Evolutionary conservation across 2,113 vertebrate species (phyloP), one percentile per base, ranked within the genome.

Genomic region (Xyliphius kryptos): DNA sequence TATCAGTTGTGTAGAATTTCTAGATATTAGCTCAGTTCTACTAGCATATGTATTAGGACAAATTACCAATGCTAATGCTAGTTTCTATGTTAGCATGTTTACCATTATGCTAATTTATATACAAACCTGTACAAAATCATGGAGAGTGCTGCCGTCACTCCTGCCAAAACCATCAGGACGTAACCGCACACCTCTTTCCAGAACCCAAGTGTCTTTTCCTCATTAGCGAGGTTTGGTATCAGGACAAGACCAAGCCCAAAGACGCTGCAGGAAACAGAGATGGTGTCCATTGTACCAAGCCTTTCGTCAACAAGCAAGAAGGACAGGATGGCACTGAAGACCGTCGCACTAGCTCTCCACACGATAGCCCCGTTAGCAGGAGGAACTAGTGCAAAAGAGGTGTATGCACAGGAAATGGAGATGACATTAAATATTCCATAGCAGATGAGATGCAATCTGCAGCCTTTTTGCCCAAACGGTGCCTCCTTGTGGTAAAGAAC

Each of bases 121-220:
- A n/a, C n/a, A n/a, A n/a, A 93, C 67, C 94, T 89, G 65, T 98
- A 98, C 46, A 98, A 83, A 63, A 97, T 97, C 96, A 98, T 97
- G 71, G 96, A 95, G 58, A 98, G 90, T 63, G 96, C 95, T 0
- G 92, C 93, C 40, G 92, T 96, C 78, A 98, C 75, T 19, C 96
- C 96, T 1, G 96, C 95, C 92, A 91, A 92, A 61, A 95, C 89
- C 0, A 93, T 96, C 94, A 98, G 95, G 36, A 92, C 94, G 9
- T 97, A 98, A 55, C 95, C 96, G 79, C 97, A 98, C 44, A 91
- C 93, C 82, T 97, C 93, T 76, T 97, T 98, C 95, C 94, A 98
- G 73, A 91, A 89, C 66, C 85, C 85, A 71, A 97, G 79, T 43
- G 93, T 91, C 71, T 90, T 88, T 48, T 94, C 90, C 75, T 98